phyloP scores from a whole-genome alignment of 2,113 vertebrate species.

The Vombatus ursinus region DNA sequence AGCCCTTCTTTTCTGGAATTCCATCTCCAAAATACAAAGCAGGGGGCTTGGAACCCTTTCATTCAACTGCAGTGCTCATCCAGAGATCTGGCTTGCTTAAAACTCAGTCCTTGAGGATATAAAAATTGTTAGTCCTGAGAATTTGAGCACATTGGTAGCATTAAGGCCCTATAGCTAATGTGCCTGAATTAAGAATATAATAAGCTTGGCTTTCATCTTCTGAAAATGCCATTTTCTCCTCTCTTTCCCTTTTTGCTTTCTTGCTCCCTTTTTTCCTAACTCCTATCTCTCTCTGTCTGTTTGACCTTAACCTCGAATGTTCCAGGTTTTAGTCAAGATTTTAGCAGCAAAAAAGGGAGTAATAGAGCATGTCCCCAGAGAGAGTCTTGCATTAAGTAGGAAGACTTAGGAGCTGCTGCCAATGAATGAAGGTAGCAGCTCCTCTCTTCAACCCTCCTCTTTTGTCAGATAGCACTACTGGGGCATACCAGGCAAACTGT shows the following conservation, averaged over 20 bases:
- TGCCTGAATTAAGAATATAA: constrained; percentile 42
- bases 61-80: neutral
- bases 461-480: constrained; percentile 18
- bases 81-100: neutral
- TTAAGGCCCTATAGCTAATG: constrained; percentile 32
- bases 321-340: constrained; percentile 56
- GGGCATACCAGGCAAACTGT: constrained; percentile 9
- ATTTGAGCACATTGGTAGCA: neutral
- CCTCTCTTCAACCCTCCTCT: neutral
- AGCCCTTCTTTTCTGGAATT: constrained; percentile 34
- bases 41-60: neutral
- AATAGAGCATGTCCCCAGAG: constrained; percentile 61
- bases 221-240: neutral
- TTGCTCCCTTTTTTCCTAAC: neutral
- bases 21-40: constrained; percentile 23
- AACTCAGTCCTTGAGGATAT: constrained; percentile 46
- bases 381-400: constrained; percentile 64
- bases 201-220: constrained; percentile 36
- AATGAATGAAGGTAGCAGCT: constrained; percentile 52
- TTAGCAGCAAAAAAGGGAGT: constrained; percentile 62
- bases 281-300: neutral
- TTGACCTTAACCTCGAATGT: constrained; percentile 34
- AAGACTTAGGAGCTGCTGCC: constrained; percentile 51
- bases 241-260: neutral
- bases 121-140: constrained; percentile 28